phyloP scores from a whole-genome alignment of 2,797 vertebrate species.

The Denticeps clupeoides region DNA sequence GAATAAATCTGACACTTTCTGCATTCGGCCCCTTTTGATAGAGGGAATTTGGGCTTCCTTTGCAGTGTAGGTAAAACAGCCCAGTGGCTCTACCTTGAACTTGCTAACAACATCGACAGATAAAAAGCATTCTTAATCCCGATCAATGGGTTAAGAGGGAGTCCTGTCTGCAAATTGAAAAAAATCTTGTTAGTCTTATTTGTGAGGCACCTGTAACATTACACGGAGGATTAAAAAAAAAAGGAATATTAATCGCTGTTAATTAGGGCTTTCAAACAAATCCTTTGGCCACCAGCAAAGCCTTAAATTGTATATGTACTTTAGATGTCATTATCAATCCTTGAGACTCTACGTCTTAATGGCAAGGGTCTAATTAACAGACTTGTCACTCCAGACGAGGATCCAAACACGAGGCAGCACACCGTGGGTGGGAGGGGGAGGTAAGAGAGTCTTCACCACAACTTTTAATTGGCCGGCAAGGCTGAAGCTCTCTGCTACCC shows the following conservation, averaged over 20 bases:
- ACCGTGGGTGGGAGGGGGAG: no score
- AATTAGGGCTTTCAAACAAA: background rate
- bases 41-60: no score
- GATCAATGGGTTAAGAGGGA: constrained; percentile 3
- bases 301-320: constrained; percentile 4
- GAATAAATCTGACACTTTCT: no score
- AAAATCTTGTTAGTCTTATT: constrained; percentile 1
- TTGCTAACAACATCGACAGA: constrained; percentile 1
- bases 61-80: no score
- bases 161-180: background rate
- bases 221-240: no score
- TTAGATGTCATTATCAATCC: constrained; percentile 1
- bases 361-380: background rate
- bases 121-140: constrained; percentile 2
- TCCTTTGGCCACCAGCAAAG: background rate
- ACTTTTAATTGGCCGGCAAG: no score
- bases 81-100: constrained; percentile 1
- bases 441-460: no score
- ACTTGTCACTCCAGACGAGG: background rate
- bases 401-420: no score
- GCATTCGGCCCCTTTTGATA: no score
- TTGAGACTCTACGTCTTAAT: background rate
- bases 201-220: no score
- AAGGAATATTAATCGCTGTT: no score
- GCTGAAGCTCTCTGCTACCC: background rate